Evolutionary conservation across 2,113 vertebrate species (phyloP).

Genomic region (Delphinapterus leucas): DNA sequence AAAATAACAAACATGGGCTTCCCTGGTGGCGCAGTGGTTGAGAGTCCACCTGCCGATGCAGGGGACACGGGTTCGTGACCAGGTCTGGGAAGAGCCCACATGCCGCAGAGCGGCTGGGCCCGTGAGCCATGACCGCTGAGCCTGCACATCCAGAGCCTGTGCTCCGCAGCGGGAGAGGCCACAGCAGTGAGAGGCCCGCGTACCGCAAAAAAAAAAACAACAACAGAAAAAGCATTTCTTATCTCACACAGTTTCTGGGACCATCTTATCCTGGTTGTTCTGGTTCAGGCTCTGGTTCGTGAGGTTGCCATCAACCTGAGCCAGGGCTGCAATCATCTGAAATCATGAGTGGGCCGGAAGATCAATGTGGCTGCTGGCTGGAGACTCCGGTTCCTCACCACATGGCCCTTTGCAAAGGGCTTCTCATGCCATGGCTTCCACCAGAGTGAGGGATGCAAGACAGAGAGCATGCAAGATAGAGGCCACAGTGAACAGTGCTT

Average conservation of each 20-base stretch:
- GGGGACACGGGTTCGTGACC: too few species aligned
- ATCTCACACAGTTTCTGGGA: background rate
- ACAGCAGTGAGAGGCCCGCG: too few species aligned
- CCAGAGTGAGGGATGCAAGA: background rate
- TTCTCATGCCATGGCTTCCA: background rate
- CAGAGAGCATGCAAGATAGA: background rate
- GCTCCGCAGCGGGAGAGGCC: too few species aligned
- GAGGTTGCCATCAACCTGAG: background rate
- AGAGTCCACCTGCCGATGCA: too few species aligned
- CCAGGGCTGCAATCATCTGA: background rate
- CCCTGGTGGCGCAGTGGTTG: too few species aligned
- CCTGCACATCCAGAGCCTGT: too few species aligned
- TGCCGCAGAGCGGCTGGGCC: too few species aligned
- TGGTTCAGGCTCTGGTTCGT: background rate
- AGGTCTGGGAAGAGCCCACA: too few species aligned
- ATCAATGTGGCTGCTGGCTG: background rate
- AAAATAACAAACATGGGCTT: background rate
- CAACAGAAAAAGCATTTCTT: background rate
- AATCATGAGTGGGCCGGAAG: background rate
- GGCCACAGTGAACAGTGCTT: background rate
- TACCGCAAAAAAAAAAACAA: too few species aligned
- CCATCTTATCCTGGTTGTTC: background rate
- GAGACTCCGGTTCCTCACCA: background rate
- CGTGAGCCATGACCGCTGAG: too few species aligned
- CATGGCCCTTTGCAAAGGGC: background rate